Percentiles rank a stretch among this genome's conserved stretches.
These are phyloP conservation scores for Pagetopsis macropterus DNA, from an alignment of 2,797 vertebrate genomes.

Conservation along the genomic window DNA sequence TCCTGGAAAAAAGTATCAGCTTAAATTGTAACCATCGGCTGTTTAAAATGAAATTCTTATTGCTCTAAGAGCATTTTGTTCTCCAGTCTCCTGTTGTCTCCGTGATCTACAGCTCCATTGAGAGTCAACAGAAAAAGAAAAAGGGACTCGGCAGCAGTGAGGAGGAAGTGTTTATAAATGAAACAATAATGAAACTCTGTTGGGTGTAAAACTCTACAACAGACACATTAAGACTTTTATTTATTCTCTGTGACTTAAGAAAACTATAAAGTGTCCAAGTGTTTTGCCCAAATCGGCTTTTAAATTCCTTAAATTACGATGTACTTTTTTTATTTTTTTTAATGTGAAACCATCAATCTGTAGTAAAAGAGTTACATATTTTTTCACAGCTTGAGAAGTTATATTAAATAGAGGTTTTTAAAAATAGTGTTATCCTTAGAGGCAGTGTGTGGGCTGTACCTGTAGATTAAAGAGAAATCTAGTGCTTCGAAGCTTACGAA, in stretches of 20 bases:
- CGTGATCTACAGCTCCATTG: neutral
- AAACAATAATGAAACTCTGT: neutral
- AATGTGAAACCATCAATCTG: neutral
- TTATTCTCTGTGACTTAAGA: neutral
- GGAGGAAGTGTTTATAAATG: constrained; percentile 12
- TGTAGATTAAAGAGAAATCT: neutral
- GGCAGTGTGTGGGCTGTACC: neutral
- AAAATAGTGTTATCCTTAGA: constrained; percentile 3
- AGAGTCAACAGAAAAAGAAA: neutral
- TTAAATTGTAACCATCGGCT: constrained; percentile 19
- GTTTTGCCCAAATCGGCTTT: neutral
- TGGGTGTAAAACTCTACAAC: neutral
- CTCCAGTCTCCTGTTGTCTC: neutral
- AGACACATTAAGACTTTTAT: neutral
- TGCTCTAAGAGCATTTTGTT: constrained; percentile 15
- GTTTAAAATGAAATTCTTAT: constrained; percentile 28
- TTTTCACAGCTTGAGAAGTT: neutral
- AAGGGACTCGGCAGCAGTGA: neutral
- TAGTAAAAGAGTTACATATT: neutral
- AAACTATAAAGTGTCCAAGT: neutral
- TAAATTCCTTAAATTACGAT: neutral
- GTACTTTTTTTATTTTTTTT: neutral
- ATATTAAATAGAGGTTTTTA: neutral
- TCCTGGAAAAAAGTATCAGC: constrained; percentile 9
- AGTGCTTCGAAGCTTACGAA: neutral